These are phyloP conservation scores for Automeris io DNA, from an alignment of 2,888 invertebrate species.

Conservation along the genomic window DNA sequence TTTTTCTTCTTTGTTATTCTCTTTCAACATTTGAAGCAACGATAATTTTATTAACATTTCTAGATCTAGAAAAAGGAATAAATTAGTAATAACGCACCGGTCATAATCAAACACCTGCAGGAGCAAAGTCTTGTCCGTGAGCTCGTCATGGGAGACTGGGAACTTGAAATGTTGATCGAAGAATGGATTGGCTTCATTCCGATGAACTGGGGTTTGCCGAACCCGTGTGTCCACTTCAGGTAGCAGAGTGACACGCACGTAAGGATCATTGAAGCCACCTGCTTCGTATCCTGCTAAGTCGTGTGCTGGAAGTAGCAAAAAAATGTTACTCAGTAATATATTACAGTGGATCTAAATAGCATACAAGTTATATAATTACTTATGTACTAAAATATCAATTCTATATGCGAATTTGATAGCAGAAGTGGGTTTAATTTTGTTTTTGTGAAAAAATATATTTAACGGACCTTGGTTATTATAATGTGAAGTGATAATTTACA, in stretches of 20 bases:
- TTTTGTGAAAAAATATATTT: not conserved
- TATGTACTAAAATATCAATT: too few relatives aligned
- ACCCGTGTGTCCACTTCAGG: conserved; percentile 91
- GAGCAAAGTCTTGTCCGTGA: conserved; percentile 85
- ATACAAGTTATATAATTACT: too few relatives aligned
- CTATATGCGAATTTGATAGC: too few relatives aligned
- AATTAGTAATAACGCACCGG: conserved; percentile 55
- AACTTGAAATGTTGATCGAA: conserved; percentile 96
- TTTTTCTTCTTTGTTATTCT: too few relatives aligned
- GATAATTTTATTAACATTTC: too few relatives aligned
- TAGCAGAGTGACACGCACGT: conserved; percentile 86
- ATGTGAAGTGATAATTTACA: not conserved
- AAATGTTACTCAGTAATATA: too few relatives aligned
- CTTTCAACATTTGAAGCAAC: too few relatives aligned
- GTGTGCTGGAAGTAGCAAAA: conserved; percentile 77
- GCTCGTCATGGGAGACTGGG: conserved; percentile 91
- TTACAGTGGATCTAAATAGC: too few relatives aligned
- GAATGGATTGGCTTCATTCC: conserved; percentile 90
- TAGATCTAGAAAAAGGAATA: too few relatives aligned
- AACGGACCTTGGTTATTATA: not conserved
- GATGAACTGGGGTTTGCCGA: conserved; percentile 89
- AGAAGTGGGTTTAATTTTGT: too few relatives aligned
- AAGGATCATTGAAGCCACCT: conserved; percentile 93
- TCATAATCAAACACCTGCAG: conserved; percentile 83
- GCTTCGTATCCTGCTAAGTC: conserved; percentile 89